Conservation (phyloP, 2,888 invertebrate genomes). For the Falcaria lacertinaria region DNA sequence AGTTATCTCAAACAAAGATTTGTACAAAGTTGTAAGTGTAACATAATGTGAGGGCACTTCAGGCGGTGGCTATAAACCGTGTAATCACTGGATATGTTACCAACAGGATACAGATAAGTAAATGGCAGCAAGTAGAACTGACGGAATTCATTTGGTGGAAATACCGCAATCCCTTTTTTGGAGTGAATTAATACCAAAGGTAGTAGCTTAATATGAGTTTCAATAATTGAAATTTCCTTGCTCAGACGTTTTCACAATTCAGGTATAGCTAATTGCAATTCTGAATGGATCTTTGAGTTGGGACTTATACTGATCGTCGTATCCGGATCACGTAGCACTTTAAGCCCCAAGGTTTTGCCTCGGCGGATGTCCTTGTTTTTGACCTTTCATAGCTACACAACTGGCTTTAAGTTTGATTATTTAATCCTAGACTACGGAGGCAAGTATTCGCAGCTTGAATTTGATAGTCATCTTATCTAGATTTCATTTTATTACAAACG, state of each 20-base stretch:
- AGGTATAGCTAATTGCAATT: slow-evolving; percentile 59
- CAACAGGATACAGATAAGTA: slow-evolving; percentile 16
- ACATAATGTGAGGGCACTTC: slow-evolving; percentile 17
- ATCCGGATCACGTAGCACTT: slow-evolving; percentile 57
- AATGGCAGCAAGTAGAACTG: slow-evolving; percentile 19
- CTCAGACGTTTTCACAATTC: slow-evolving; percentile 42
- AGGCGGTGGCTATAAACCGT: slow-evolving; percentile 6
- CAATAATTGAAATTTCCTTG: slow-evolving; percentile 41
- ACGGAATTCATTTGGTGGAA: slow-evolving; percentile 22
- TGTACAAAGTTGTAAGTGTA: slow-evolving; percentile 17
- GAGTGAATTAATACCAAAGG: slow-evolving; percentile 33
- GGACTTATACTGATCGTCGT: slow-evolving; percentile 52
- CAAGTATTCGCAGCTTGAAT: background rate
- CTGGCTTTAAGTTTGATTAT: slow-evolving; percentile 22
- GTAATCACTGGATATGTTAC: background rate
- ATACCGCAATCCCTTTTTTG: slow-evolving; percentile 22
- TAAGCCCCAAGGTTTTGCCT: slow-evolving; percentile 52
- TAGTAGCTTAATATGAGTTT: slow-evolving; percentile 31
- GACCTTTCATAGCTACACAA: slow-evolving; percentile 52
- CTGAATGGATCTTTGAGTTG: slow-evolving; percentile 54
- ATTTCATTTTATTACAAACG: too few species aligned
- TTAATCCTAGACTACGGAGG: background rate
- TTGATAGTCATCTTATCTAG: background rate
- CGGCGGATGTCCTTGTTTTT: slow-evolving; percentile 61
- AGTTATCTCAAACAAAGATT: slow-evolving; percentile 15